Conservation (phyloP, 2,888 invertebrate genomes). For the Hypomecis punctinalis region DNA sequence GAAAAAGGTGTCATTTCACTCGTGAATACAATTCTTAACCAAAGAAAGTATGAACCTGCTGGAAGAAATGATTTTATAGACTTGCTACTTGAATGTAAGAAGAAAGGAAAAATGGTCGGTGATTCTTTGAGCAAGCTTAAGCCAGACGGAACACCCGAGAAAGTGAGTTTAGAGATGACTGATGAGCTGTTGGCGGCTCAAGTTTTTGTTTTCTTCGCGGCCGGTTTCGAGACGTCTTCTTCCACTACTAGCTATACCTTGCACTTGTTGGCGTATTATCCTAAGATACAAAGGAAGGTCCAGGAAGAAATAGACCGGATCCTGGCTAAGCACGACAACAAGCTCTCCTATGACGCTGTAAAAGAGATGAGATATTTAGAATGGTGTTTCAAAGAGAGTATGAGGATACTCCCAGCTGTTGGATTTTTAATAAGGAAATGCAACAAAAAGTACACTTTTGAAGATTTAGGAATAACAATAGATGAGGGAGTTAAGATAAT, state of each 20-base stretch:
- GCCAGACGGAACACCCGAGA: constrained; percentile 54
- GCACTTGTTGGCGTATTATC: constrained; percentile 67
- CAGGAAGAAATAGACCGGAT: constrained; percentile 65
- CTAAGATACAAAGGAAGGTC: constrained; percentile 64
- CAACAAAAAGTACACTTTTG: constrained; percentile 50
- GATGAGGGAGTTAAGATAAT: constrained; percentile 62
- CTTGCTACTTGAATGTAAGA: constrained; percentile 52
- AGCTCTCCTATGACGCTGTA: constrained; percentile 61
- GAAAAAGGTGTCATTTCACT: constrained; percentile 36
- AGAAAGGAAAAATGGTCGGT: constrained; percentile 57
- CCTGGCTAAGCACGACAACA: constrained; percentile 55
- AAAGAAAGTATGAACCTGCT: constrained; percentile 59
- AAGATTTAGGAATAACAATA: constrained; percentile 54
- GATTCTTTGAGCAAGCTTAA: constrained; percentile 58
- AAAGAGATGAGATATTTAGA: constrained; percentile 52
- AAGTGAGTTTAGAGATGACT: constrained; percentile 56
- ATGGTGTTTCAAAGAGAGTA: constrained; percentile 58
- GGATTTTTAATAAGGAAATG: constrained; percentile 59
- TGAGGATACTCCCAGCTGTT: constrained; percentile 60
- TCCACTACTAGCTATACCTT: constrained; percentile 66
- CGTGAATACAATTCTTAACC: constrained; percentile 49
- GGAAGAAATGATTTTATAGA: constrained; percentile 61
- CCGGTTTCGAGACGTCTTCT: constrained; percentile 76
- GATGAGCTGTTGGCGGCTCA: constrained; percentile 56
- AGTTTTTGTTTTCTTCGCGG: constrained; percentile 65